Percentiles rank a stretch among this genome's conserved stretches.
Conservation (phyloP, 2,113 vertebrate species). For the Cichladusa arquata region DNA sequence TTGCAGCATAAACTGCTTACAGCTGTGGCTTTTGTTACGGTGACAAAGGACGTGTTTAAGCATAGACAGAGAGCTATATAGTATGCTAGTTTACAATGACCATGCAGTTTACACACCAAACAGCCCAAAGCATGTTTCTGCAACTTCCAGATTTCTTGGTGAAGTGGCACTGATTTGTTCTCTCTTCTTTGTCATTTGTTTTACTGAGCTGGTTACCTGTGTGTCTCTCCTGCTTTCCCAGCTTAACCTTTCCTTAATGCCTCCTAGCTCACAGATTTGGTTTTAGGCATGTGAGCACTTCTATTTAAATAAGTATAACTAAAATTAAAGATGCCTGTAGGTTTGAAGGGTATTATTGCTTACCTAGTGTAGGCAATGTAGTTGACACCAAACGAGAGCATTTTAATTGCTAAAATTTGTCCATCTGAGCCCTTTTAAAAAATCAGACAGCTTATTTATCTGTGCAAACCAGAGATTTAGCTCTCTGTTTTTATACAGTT, state of each 20-base stretch:
- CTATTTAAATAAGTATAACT: not conserved
- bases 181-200: not conserved
- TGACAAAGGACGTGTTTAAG: constrained; percentile 67
- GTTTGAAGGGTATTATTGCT: not conserved
- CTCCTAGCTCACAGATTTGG: not conserved
- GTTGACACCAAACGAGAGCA: not conserved
- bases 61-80: constrained; percentile 60
- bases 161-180: not conserved
- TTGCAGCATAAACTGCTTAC: constrained; percentile 71
- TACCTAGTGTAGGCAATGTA: not conserved
- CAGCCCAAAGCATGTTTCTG: constrained; percentile 26
- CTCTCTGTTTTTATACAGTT: not conserved
- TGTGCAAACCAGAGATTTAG: not conserved
- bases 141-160: constrained; percentile 20
- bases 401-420: not conserved
- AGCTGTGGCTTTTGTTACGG: constrained; percentile 61
- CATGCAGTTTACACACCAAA: constrained; percentile 63
- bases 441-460: not conserved
- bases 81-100: constrained; percentile 31
- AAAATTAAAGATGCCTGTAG: fast-evolving
- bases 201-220: not conserved
- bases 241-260: not conserved
- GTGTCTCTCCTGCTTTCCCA: not conserved
- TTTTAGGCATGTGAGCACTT: not conserved
- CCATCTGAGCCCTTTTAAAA: not conserved